These are phyloP conservation scores for Acrocephalus arundinaceus DNA, from an alignment of 2,113 vertebrate genomes.

Conservation along the genomic window DNA sequence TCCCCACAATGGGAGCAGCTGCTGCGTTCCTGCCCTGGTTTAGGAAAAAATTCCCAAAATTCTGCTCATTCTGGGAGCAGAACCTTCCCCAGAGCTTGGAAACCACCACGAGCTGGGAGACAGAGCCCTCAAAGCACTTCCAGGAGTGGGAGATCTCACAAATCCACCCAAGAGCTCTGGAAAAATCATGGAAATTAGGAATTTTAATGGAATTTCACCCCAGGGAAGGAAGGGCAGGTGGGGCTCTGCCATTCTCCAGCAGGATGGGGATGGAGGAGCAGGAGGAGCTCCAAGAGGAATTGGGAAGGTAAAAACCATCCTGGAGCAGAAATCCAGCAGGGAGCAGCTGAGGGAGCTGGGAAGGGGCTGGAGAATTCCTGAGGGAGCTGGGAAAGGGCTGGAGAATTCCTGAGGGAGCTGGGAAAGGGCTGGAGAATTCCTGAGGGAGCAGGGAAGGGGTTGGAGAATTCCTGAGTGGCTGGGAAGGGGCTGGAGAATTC, in stretches of 20 bases:
- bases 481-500: no score
- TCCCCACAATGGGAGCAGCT: background rate
- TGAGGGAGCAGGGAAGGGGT: no score
- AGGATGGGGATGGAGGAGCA: rapidly evolving
- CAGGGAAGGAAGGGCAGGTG: rapidly evolving
- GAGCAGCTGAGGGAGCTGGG: background rate
- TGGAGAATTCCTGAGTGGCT: background rate
- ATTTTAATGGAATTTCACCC: rapidly evolving
- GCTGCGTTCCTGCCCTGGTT: background rate
- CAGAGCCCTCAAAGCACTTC: rapidly evolving
- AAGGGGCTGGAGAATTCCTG: no score
- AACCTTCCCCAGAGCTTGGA: background rate
- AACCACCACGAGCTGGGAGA: background rate
- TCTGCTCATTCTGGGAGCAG: background rate
- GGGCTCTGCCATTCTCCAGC: background rate
- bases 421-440: no score
- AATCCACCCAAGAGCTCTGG: rapidly evolving
- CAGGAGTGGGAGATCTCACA: background rate
- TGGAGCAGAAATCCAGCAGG: background rate
- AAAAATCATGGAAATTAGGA: background rate
- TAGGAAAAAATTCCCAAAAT: background rate
- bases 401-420: no score
- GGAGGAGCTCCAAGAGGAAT: background rate
- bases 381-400: no score
- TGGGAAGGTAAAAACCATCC: background rate